Evolutionary conservation across 2,113 vertebrate genomes (phyloP).

Genomic region (Neogobius melanostomus): DNA sequence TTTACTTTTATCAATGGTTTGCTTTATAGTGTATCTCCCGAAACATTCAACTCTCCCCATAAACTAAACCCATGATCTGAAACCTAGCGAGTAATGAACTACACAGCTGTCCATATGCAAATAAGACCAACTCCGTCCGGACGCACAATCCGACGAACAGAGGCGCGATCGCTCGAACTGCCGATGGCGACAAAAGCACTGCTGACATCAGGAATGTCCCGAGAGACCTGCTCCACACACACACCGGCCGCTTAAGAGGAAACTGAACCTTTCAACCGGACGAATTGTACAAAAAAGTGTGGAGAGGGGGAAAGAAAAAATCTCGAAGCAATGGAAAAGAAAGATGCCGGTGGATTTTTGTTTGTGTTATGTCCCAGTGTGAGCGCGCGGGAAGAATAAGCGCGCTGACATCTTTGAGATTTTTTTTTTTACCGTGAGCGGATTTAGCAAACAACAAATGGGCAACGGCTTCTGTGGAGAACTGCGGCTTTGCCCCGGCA

Average conservation of each 20-base stretch:
- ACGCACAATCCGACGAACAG: constrained; percentile 14
- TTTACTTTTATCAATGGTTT: constrained; percentile 79
- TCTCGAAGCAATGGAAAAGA: neutral
- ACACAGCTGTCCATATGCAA: neutral
- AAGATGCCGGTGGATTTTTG: constrained; percentile 2
- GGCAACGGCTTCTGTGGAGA: neutral
- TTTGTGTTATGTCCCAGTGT: neutral
- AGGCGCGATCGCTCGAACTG: neutral
- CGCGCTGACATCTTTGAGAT: neutral
- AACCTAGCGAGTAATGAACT: constrained; percentile 11
- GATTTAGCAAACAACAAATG: neutral
- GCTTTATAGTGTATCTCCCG: constrained; percentile 62
- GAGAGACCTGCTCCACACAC: constrained; percentile 13
- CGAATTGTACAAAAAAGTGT: constrained; percentile 21
- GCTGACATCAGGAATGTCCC: constrained; percentile 52
- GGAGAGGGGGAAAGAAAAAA: neutral
- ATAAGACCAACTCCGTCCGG: constrained; percentile 13
- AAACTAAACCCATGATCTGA: constrained; percentile 28
- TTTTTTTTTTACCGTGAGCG: neutral
- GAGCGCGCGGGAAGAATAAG: constrained; percentile 8
- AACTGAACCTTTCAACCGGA: constrained; percentile 32
- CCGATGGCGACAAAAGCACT: constrained; percentile 23
- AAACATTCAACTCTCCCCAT: constrained; percentile 43
- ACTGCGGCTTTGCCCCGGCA: neutral
- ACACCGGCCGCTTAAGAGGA: constrained; percentile 18